These are phyloP conservation scores for Drosophila niveifrons DNA, from an alignment of 2,888 invertebrate species.

Conservation along the genomic window DNA sequence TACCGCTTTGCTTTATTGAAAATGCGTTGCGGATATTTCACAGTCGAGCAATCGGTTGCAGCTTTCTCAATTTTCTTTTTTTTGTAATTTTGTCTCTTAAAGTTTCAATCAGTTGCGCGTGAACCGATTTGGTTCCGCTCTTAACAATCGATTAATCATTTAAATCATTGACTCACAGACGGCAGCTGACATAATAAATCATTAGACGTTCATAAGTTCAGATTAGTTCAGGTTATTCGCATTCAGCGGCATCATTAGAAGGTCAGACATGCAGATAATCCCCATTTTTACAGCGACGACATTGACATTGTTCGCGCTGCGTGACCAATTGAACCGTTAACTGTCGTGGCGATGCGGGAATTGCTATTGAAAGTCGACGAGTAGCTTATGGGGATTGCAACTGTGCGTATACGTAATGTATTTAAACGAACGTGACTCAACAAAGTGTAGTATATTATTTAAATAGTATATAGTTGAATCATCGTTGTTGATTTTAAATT, in stretches of 20 bases:
- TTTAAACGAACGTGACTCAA: neutral
- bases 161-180: constrained; percentile 12
- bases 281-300: constrained; percentile 30
- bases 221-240: constrained; percentile 5
- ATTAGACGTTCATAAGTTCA: constrained; percentile 16
- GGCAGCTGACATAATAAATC: constrained; percentile 35
- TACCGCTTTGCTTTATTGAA: no score
- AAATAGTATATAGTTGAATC: no score
- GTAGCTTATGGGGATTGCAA: neutral
- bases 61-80: no score
- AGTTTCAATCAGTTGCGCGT: constrained; percentile 29
- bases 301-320: constrained; percentile 50
- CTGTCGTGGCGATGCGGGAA: constrained; percentile 7
- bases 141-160: constrained; percentile 46
- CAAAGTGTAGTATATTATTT: no score
- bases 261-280: constrained; percentile 28
- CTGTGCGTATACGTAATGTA: neutral
- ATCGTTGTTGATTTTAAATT: no score
- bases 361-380: constrained; percentile 16
- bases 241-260: constrained; percentile 10
- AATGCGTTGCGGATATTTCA: no score
- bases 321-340: constrained; percentile 36
- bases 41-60: no score
- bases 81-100: neutral
- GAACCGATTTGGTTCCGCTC: constrained; percentile 39